Conservation (phyloP, 1,140 invertebrate species). For the Conus betulinus region DNA sequence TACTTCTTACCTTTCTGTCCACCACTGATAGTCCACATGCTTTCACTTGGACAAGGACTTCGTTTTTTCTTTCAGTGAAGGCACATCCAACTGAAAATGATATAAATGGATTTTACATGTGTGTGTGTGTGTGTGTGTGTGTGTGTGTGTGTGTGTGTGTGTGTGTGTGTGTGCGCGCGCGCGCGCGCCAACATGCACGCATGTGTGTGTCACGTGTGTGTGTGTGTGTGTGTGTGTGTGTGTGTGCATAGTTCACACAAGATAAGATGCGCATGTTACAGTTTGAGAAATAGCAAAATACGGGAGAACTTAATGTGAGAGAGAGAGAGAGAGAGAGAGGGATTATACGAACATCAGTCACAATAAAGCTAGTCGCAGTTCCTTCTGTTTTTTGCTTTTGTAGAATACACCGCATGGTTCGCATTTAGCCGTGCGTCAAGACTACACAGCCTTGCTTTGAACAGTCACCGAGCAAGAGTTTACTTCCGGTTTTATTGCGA, state of each 20-base stretch:
- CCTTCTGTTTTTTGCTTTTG: background rate
- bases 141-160: conserved; percentile 18
- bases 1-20: conserved; percentile 66
- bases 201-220: background rate
- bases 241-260: background rate
- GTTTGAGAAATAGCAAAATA: too few relatives aligned
- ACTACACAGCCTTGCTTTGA: background rate
- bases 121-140: background rate
- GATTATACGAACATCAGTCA: conserved; percentile 18
- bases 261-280: too few relatives aligned
- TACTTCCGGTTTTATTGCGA: conserved; percentile 19
- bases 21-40: conserved; percentile 75
- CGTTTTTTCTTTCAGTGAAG: conserved; percentile 72
- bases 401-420: conserved; percentile 22
- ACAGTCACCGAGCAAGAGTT: background rate
- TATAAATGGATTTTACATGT: background rate
- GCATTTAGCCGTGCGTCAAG: background rate
- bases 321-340: conserved; percentile 20
- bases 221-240: conserved; percentile 9
- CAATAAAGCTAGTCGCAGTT: background rate
- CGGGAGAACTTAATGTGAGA: background rate
- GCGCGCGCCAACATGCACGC: background rate
- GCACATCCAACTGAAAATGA: conserved; percentile 69
- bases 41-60: conserved; percentile 76
- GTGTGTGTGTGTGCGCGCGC: background rate